phyloP scores from a whole-genome alignment of 2,797 vertebrate species.

The Corythornis leucogaster region DNA sequence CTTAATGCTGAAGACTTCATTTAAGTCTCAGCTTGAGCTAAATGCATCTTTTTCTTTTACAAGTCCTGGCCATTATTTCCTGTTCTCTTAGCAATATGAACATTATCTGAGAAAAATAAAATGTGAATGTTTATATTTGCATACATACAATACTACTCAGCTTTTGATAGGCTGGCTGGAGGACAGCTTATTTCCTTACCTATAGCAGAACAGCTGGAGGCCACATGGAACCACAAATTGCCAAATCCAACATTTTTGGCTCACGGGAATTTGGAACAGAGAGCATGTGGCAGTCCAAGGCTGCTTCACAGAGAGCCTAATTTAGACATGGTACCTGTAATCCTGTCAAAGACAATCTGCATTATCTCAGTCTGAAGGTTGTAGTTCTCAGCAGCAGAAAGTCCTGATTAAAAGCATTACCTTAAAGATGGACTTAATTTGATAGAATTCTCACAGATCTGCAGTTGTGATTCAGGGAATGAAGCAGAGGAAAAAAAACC shows the following conservation, averaged over 20 bases:
- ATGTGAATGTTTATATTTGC: conserved; percentile 34
- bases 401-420: not conserved
- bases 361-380: not conserved
- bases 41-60: conserved; percentile 18
- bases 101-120: conserved; percentile 37
- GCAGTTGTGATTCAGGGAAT: not conserved
- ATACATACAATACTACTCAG: not conserved
- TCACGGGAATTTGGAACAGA: conserved; percentile 45
- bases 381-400: not conserved
- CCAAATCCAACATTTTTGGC: conserved; percentile 35
- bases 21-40: not conserved
- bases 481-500: not conserved
- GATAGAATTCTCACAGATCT: not conserved
- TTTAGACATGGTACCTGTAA: conserved; percentile 41
- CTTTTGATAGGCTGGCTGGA: conserved; percentile 48
- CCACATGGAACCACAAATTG: conserved; percentile 35
- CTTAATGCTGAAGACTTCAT: not conserved
- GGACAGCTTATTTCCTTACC: conserved; percentile 54
- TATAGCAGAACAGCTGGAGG: conserved; percentile 43
- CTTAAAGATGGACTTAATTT: not conserved
- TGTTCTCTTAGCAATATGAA: not conserved
- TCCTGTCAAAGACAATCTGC: conserved; percentile 3
- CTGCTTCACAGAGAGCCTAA: conserved; percentile 34
- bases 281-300: not conserved
- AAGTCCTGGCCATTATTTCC: not conserved